These are phyloP conservation scores for Schizopygopsis pylzovi DNA, from an alignment of 2,797 vertebrate species.

Conservation along the genomic window DNA sequence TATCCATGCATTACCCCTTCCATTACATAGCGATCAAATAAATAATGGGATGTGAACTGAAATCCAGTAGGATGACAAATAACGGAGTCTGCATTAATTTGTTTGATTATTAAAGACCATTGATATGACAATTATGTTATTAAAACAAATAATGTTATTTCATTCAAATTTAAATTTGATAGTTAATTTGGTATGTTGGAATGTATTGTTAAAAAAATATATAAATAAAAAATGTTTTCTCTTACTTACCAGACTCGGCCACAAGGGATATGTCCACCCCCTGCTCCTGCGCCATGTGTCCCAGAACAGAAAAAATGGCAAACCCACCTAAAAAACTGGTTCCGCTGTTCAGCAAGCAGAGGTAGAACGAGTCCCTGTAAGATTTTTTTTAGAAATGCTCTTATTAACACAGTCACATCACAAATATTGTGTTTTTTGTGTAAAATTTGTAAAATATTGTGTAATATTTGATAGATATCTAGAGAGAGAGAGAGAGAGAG, in stretches of 20 bases:
- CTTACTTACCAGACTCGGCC: conserved; percentile 74
- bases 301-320: conserved; percentile 78
- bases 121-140: neutral
- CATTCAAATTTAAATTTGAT: neutral
- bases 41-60: neutral
- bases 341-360: conserved; percentile 77
- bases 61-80: neutral
- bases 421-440: neutral
- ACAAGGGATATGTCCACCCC: conserved; percentile 72
- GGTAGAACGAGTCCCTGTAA: conserved; percentile 76
- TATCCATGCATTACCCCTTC: neutral
- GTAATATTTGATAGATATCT: neutral
- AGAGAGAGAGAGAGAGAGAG: neutral
- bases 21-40: neutral
- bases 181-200: neutral
- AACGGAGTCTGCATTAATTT: neutral
- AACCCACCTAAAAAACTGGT: conserved; percentile 78
- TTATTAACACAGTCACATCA: neutral
- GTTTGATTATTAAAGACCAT: neutral
- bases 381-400: neutral
- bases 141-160: neutral
- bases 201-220: neutral
- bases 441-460: neutral
- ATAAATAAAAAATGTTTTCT: neutral
- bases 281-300: conserved; percentile 76